These are phyloP conservation scores for Strix aluco DNA, from an alignment of 2,113 vertebrate genomes.

Conservation along the genomic window DNA sequence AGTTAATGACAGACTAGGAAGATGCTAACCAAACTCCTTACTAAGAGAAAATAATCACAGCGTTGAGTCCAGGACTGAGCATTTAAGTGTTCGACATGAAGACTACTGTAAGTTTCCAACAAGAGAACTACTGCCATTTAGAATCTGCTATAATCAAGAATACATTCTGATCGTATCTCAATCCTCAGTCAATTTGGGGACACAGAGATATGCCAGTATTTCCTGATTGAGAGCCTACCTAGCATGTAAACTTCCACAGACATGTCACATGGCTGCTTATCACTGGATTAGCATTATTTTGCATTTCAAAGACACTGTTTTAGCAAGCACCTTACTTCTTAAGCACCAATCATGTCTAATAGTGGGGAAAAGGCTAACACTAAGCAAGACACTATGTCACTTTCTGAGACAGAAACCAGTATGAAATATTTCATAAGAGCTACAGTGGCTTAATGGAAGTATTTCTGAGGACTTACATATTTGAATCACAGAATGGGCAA, in stretches of 20 bases:
- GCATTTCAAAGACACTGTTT: not conserved
- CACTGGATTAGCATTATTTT: not conserved
- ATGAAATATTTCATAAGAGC: not conserved
- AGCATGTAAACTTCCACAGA: not conserved
- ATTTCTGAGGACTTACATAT: not conserved
- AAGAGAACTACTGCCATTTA: not conserved
- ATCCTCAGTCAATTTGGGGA: not conserved
- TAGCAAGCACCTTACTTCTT: not conserved
- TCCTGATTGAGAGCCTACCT: not conserved
- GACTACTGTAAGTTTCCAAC: not conserved
- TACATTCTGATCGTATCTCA: not conserved
- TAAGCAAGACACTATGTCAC: not conserved
- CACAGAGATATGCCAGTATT: not conserved
- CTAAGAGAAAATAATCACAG: not conserved
- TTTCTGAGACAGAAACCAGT: not conserved
- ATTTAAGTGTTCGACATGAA: not conserved
- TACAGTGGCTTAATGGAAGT: not conserved
- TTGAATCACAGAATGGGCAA: not conserved
- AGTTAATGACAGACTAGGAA: not conserved
- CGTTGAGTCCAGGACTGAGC: not conserved
- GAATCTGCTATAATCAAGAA: not conserved
- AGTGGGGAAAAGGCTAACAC: not conserved
- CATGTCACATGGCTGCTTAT: not conserved
- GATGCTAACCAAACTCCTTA: not conserved
- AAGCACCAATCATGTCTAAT: not conserved